Conservation (phyloP, 2,888 invertebrate species). For the Acleris cristana region DNA sequence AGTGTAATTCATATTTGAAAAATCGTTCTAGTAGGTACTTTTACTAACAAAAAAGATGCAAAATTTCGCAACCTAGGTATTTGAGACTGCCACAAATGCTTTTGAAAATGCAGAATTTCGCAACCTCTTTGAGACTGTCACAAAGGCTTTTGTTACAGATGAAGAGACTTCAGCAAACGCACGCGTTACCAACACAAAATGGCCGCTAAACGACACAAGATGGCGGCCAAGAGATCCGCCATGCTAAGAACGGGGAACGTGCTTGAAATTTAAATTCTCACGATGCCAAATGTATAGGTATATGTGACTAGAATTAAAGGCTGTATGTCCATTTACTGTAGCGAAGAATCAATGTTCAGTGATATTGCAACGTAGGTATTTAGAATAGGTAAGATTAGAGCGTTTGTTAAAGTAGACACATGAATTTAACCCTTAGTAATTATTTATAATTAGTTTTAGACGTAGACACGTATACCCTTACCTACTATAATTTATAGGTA, state of each 20-base stretch:
- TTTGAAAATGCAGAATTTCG: constrained; percentile 7
- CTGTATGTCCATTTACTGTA: constrained; percentile 83
- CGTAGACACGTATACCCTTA: constrained; percentile 43
- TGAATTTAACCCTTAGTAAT: constrained; percentile 65
- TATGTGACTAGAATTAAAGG: constrained; percentile 67
- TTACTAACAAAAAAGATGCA: too few relatives aligned
- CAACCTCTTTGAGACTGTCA: constrained; percentile 13
- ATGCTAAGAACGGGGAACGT: constrained; percentile 34
- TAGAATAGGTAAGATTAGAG: constrained; percentile 47
- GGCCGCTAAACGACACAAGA: constrained; percentile 38
- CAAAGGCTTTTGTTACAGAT: constrained; percentile 60
- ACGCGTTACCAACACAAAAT: constrained; percentile 51
- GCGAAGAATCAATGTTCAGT: constrained; percentile 60
- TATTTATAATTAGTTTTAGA: constrained; percentile 52
- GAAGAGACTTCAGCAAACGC: constrained; percentile 63
- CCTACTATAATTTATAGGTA: constrained; percentile 47
- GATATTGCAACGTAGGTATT: constrained; percentile 46
- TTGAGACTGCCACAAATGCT: background rate
- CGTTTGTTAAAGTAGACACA: constrained; percentile 65
- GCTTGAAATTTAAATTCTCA: constrained; percentile 58
- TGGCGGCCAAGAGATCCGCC: constrained; percentile 45
- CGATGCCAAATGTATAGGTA: constrained; percentile 73
- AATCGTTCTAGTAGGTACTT: too few relatives aligned
- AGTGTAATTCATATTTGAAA: too few relatives aligned
- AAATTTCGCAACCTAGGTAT: constrained; percentile 9